Conservation (phyloP, 2,113 vertebrate genomes). For the Centropus bengalensis region DNA sequence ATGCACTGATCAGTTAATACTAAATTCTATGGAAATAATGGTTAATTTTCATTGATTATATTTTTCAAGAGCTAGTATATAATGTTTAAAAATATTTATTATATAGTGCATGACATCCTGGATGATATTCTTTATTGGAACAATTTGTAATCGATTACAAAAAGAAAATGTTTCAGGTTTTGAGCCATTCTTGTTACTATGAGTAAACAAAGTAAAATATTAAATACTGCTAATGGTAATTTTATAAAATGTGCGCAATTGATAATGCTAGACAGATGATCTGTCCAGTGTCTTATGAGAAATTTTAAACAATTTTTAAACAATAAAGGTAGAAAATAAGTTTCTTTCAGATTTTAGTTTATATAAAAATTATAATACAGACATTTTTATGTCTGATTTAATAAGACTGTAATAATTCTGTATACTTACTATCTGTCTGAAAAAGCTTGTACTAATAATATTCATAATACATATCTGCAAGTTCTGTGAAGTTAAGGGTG, state of each 20-base stretch:
- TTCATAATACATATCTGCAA: not conserved
- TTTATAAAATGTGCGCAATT: not conserved
- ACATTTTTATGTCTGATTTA: slow-evolving; percentile 12
- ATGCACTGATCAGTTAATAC: not conserved
- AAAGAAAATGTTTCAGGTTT: not conserved
- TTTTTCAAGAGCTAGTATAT: not conserved
- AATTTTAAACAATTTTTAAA: not conserved
- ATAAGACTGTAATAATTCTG: not conserved
- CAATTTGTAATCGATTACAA: not conserved
- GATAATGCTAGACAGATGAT: not conserved
- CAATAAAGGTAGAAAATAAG: not conserved
- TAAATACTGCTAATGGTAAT: not conserved
- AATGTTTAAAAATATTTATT: not conserved
- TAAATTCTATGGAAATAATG: not conserved
- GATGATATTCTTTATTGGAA: not conserved
- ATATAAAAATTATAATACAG: not conserved
- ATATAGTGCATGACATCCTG: not conserved
- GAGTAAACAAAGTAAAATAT: not conserved
- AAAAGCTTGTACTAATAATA: not conserved
- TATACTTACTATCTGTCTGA: not conserved
- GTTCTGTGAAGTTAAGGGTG: not conserved
- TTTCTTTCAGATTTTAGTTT: not conserved
- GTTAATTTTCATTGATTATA: not conserved
- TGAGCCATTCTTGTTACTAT: not conserved
- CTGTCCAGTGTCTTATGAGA: not conserved